phyloP scores from a whole-genome alignment of 2,888 invertebrate genomes.

The Portevinia maculata region DNA sequence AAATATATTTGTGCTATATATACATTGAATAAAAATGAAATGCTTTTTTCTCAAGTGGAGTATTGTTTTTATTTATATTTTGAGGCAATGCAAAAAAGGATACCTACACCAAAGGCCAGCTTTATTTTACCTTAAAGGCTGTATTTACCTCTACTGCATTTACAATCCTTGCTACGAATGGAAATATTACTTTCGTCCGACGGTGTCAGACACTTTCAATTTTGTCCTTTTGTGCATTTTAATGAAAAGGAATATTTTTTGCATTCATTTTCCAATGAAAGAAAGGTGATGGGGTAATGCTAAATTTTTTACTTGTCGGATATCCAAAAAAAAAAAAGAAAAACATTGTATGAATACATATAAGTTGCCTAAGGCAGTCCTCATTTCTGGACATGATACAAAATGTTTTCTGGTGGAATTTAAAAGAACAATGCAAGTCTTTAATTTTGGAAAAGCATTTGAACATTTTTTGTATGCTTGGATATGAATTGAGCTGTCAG shows the following conservation, averaged over 20 bases:
- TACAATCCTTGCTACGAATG: not conserved
- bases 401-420: not conserved
- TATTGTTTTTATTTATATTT: not conserved
- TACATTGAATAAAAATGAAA: conserved; percentile 72
- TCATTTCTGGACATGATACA: not conserved
- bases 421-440: not conserved
- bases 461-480: not conserved
- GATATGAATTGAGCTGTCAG: not conserved
- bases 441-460: not conserved
- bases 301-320: conserved; percentile 6
- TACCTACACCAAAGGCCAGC: too few species aligned
- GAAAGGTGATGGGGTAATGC: not conserved
- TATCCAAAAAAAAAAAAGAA: not conserved
- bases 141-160: not conserved
- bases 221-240: conserved; percentile 30
- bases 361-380: not conserved
- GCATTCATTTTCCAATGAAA: conserved; percentile 8
- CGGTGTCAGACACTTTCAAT: conserved; percentile 11
- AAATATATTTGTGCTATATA: conserved; percentile 74
- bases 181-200: conserved; percentile 9
- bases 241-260: conserved; percentile 16
- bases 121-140: not conserved
- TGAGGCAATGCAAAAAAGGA: too few species aligned
- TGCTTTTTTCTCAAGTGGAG: conserved; percentile 64
- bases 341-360: not conserved